Evolutionary conservation across 35 echinoderm and acorn worm genomes (phyloP).

Genomic region (Ptychodera flava): DNA sequence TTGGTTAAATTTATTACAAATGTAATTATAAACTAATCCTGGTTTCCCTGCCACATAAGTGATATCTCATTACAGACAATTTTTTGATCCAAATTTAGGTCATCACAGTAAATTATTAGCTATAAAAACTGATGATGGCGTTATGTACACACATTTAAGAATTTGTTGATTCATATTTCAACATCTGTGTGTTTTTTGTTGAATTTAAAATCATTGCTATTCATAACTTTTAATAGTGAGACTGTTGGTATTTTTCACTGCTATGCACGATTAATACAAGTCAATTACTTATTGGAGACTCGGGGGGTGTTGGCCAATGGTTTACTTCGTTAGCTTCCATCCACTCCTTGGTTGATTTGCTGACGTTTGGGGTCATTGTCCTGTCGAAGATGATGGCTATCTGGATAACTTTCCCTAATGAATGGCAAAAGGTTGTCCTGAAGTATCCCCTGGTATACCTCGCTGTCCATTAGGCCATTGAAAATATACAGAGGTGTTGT

Average conservation of each 20-base stretch:
- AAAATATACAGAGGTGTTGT: conserved; percentile 29
- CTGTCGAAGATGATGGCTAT: conserved; percentile 18
- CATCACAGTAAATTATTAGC: not conserved
- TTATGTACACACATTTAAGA: not conserved
- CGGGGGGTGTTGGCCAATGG: conserved; percentile 23
- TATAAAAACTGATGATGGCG: not conserved
- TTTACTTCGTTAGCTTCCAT: conserved; percentile 7
- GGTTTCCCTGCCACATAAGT: no score
- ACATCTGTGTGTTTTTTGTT: not conserved
- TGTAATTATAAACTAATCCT: no score
- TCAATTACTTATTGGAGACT: conserved; percentile 30
- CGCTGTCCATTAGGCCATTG: conserved; percentile 21
- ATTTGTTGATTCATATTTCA: not conserved
- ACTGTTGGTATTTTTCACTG: conserved; percentile 1
- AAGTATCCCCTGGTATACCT: conserved; percentile 23
- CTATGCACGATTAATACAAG: conserved; percentile 4
- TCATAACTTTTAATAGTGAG: no score
- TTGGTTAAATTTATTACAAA: no score
- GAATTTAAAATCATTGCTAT: no score
- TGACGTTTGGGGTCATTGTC: conserved; percentile 28
- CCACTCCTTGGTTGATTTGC: not conserved
- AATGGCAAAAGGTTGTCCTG: conserved; percentile 15
- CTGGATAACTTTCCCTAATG: not conserved
- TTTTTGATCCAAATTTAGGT: not conserved
- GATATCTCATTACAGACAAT: no score